A percentile compares a stretch with the other conserved stretches of the same genome.
These are phyloP conservation scores for Ectropis crepuscularia DNA, from an alignment of 2,888 invertebrate genomes.

Conservation along the genomic window DNA sequence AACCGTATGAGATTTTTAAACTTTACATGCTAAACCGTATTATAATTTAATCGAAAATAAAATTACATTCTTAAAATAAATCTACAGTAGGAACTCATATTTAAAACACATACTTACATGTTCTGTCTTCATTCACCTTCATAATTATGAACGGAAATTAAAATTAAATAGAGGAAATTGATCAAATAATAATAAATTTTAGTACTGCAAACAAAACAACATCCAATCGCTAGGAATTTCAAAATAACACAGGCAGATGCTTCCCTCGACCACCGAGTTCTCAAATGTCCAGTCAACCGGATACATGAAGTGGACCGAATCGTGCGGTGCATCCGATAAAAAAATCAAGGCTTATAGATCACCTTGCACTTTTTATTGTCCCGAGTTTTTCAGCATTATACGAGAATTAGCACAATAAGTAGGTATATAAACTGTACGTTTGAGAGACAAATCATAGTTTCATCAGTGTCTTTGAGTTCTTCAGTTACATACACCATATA, in stretches of 20 bases:
- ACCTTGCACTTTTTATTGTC: constrained; percentile 54
- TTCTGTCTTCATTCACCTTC: constrained; percentile 16
- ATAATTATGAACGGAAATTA: constrained; percentile 2
- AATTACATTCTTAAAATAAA: too few species aligned
- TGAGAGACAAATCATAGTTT: constrained; percentile 34
- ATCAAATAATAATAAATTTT: neutral
- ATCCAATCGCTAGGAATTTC: neutral
- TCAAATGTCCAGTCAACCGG: constrained; percentile 8
- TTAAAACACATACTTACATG: constrained; percentile 3
- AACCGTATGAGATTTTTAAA: too few species aligned
- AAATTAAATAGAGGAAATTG: neutral
- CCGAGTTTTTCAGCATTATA: constrained; percentile 51
- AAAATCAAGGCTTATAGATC: constrained; percentile 49
- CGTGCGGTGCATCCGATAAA: constrained; percentile 41
- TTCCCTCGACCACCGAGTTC: neutral
- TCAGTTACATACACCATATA: constrained; percentile 20
- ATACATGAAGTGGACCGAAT: constrained; percentile 11
- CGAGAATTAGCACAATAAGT: constrained; percentile 27
- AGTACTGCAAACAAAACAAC: neutral
- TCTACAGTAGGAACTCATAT: too few species aligned
- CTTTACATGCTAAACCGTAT: too few species aligned
- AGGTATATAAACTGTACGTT: constrained; percentile 51
- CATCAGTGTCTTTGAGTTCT: constrained; percentile 18
- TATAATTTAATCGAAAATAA: too few species aligned
- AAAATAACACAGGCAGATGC: neutral